Evolutionary conservation across 2,797 vertebrate species (phyloP).

Genomic region (Centroberyx gerrardi): DNA sequence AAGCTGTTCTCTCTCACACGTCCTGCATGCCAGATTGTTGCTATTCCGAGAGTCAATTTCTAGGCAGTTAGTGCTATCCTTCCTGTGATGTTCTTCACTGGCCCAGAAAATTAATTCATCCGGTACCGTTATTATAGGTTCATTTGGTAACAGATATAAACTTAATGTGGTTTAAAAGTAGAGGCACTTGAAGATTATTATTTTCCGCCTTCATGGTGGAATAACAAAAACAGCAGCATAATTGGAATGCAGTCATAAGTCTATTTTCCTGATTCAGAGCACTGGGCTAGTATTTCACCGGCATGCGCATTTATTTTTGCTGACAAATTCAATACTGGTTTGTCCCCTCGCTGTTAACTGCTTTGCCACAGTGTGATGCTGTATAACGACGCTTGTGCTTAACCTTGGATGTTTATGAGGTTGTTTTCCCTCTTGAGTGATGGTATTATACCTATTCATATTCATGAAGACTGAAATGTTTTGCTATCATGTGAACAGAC

Average conservation of each 20-base stretch:
- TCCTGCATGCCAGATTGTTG: neutral
- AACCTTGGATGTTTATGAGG: constrained; percentile 48
- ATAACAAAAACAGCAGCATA: constrained; percentile 32
- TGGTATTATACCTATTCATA: neutral
- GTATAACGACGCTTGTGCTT: constrained; percentile 10
- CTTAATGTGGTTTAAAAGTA: constrained; percentile 29
- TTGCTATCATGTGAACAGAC: neutral
- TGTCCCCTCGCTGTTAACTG: constrained; percentile 41
- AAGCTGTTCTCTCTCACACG: constrained; percentile 12
- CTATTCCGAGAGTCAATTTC: constrained; percentile 48
- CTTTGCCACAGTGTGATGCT: constrained; percentile 29
- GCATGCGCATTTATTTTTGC: constrained; percentile 61
- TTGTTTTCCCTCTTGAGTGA: constrained; percentile 5
- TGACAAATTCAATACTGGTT: constrained; percentile 58
- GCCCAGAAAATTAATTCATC: constrained; percentile 31
- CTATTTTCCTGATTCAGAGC: constrained; percentile 42
- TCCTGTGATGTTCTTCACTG: constrained; percentile 17
- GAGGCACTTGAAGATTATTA: constrained; percentile 33
- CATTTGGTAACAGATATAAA: constrained; percentile 31
- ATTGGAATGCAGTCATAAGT: constrained; percentile 28
- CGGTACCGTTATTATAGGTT: constrained; percentile 26
- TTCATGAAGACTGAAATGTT: neutral
- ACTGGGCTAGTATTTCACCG: constrained; percentile 54
- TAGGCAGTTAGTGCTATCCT: constrained; percentile 32
- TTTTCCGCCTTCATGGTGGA: constrained; percentile 33